Conservation (phyloP, 2,797 vertebrate species). For the Mormyrops attenuatus region DNA sequence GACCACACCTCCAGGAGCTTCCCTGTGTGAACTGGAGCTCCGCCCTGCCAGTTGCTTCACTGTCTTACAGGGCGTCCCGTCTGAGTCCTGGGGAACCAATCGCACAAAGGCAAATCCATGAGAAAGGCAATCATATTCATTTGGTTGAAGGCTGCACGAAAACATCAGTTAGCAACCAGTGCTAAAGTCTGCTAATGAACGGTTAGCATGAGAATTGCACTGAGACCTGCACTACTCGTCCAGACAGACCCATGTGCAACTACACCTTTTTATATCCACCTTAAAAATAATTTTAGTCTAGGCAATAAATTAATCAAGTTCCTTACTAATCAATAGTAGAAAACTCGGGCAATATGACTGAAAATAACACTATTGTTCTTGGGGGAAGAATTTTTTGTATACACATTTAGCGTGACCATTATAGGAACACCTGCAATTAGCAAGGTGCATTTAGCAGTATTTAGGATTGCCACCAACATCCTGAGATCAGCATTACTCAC, state of each 20-base stretch:
- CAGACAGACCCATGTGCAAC: neutral
- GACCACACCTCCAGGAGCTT: slow-evolving; percentile 61
- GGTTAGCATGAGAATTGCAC: neutral
- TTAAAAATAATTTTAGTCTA: neutral
- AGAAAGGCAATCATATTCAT: neutral
- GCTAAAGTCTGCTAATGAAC: neutral
- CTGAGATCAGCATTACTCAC: slow-evolving; percentile 62
- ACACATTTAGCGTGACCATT: neutral
- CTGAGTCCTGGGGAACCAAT: slow-evolving; percentile 75
- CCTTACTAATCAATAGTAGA: neutral
- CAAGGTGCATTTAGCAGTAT: neutral
- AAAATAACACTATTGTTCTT: neutral
- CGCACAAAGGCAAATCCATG: neutral
- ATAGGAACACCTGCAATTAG: neutral
- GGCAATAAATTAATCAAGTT: neutral
- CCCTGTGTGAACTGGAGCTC: slow-evolving; percentile 68
- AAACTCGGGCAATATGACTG: neutral
- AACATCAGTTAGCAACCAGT: neutral
- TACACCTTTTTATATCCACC: neutral
- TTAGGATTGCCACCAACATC: neutral
- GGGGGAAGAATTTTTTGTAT: neutral
- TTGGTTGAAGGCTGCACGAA: neutral
- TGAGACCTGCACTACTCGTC: neutral
- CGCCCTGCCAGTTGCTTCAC: slow-evolving; percentile 81
- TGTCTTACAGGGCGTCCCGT: slow-evolving; percentile 91